phyloP scores from a whole-genome alignment of 1,140 invertebrate species.

The Piezodorus guildinii region DNA sequence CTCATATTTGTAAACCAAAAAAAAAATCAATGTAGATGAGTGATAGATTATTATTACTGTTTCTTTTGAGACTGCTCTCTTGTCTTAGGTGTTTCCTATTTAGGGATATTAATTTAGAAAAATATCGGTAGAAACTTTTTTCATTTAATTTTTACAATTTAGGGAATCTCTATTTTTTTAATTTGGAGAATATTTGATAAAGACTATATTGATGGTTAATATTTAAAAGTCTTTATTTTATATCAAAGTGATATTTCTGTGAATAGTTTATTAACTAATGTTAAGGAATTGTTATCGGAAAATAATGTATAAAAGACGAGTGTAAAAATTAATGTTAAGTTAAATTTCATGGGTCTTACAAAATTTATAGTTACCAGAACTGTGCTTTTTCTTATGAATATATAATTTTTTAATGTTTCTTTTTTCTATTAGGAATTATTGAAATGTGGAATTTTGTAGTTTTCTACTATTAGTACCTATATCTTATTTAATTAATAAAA shows the following conservation, averaged over 20 bases:
- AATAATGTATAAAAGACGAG: not conserved
- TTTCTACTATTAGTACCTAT: not conserved
- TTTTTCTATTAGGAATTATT: not conserved
- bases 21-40: not conserved
- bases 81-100: not conserved
- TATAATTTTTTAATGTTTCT: not conserved
- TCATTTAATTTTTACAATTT: not conserved
- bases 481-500: not conserved
- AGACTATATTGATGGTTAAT: too few species aligned
- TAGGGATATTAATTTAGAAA: not conserved
- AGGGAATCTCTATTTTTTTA: too few species aligned
- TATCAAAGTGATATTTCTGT: not conserved
- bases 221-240: not conserved
- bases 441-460: not conserved
- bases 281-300: not conserved
- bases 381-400: not conserved
- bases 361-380: constrained; percentile 5
- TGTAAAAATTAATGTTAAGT: not conserved
- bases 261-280: not conserved
- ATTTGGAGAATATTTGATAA: too few species aligned
- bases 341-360: not conserved
- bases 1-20: not conserved
- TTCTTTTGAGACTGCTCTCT: not conserved
- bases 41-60: not conserved
- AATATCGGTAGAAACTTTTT: not conserved